These are phyloP conservation scores for Eumaeus atala DNA, from an alignment of 1,140 invertebrate genomes.

Conservation along the genomic window DNA sequence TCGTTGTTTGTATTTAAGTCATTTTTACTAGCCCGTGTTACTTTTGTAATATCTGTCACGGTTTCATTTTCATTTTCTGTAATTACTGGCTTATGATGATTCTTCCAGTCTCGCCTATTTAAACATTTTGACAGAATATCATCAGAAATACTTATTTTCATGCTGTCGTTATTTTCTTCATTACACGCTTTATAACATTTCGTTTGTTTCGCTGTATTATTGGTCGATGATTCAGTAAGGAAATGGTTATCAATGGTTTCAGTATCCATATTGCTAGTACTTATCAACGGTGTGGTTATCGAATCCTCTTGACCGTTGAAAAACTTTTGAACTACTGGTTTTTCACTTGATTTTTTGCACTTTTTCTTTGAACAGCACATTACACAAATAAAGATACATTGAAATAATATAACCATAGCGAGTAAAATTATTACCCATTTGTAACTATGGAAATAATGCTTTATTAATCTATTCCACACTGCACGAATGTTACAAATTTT, in stretches of 20 bases:
- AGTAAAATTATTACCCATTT: slow-evolving; percentile 36
- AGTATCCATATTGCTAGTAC: slow-evolving; percentile 49
- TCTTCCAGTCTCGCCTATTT: slow-evolving; percentile 51
- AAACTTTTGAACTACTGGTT: slow-evolving; percentile 38
- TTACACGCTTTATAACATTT: slow-evolving; percentile 56
- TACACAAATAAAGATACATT: slow-evolving; percentile 49
- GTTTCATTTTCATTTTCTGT: too few relatives aligned
- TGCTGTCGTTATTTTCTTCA: slow-evolving; percentile 35
- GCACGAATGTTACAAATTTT: not conserved
- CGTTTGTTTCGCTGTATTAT: slow-evolving; percentile 35
- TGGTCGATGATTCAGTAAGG: slow-evolving; percentile 45
- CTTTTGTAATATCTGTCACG: too few relatives aligned
- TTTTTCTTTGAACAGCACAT: slow-evolving; percentile 37
- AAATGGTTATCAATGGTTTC: slow-evolving; percentile 46
- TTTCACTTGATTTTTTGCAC: slow-evolving; percentile 37
- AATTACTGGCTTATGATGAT: slow-evolving; percentile 22
- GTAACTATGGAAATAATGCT: slow-evolving; percentile 29
- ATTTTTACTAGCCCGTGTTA: too few relatives aligned
- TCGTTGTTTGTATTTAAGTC: too few relatives aligned
- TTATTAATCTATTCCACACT: slow-evolving; percentile 7
- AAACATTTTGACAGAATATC: slow-evolving; percentile 62
- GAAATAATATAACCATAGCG: slow-evolving; percentile 31
- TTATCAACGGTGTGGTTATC: slow-evolving; percentile 52
- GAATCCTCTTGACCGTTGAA: slow-evolving; percentile 55
- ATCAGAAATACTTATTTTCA: slow-evolving; percentile 50